phyloP scores from a whole-genome alignment of 2,113 vertebrate genomes.

The Trichechus manatus region DNA sequence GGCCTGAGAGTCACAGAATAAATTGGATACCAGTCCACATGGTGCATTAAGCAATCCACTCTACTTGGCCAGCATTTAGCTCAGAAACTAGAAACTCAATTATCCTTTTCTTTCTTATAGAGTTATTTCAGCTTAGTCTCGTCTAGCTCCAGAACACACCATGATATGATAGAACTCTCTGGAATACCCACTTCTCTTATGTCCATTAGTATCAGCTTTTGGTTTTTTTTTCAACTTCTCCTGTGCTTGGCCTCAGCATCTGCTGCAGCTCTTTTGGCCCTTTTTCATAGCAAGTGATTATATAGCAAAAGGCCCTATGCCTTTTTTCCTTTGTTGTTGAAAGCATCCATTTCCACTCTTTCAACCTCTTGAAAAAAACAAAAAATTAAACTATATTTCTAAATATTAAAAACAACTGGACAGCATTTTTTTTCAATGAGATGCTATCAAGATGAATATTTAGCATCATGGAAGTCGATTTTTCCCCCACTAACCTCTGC shows the following conservation, averaged over 20 bases:
- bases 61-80: background rate
- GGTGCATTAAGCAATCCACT: constrained; percentile 12
- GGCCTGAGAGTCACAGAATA: background rate
- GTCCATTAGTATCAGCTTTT: background rate
- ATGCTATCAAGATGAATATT: background rate
- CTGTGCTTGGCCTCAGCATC: background rate
- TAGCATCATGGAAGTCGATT: background rate
- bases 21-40: background rate
- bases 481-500: background rate
- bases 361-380: background rate
- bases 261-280: background rate
- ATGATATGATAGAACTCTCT: constrained; percentile 37
- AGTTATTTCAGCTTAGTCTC: constrained; percentile 30
- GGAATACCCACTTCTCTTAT: constrained; percentile 17
- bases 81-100: constrained; percentile 33
- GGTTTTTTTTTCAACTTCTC: background rate
- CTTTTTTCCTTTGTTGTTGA: background rate
- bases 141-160: background rate
- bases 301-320: background rate
- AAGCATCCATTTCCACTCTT: background rate
- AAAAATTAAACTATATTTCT: background rate
- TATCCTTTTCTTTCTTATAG: background rate
- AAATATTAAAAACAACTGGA: background rate
- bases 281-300: background rate
- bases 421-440: background rate